Conservation (phyloP, 1,140 invertebrate genomes). For the Leptinotarsa texana region DNA sequence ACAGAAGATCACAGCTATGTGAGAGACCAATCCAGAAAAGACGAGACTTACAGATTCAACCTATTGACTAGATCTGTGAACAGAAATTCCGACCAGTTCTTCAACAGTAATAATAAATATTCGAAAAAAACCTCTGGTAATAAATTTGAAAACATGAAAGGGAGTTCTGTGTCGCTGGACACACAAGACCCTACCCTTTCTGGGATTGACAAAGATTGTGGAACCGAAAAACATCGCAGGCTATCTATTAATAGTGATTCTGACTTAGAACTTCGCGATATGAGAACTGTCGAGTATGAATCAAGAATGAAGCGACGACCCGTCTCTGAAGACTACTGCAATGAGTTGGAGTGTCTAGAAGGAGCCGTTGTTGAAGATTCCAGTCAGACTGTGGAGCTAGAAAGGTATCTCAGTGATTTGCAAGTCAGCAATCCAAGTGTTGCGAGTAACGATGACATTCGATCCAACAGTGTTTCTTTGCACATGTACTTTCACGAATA, state of each 20-base stretch:
- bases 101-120: constrained; percentile 33
- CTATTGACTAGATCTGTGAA: constrained; percentile 12
- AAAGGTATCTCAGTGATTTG: constrained; percentile 60
- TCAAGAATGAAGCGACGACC: constrained; percentile 71
- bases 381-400: background rate
- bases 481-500: constrained; percentile 45
- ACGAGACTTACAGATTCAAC: constrained; percentile 11
- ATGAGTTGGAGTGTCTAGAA: constrained; percentile 66
- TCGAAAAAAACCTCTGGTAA: background rate
- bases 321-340: constrained; percentile 68
- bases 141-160: constrained; percentile 30
- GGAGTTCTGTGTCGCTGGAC: constrained; percentile 26
- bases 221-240: constrained; percentile 31
- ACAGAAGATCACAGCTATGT: constrained; percentile 29
- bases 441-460: constrained; percentile 20
- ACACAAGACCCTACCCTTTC: constrained; percentile 16
- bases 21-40: constrained; percentile 16
- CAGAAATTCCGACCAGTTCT: constrained; percentile 43
- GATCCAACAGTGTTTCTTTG: background rate
- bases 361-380: constrained; percentile 59
- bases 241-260: constrained; percentile 48
- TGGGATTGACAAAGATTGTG: constrained; percentile 32
- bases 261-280: constrained; percentile 39
- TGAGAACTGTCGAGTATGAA: constrained; percentile 59
- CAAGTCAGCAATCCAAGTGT: constrained; percentile 34